Evolutionary conservation across 2,888 invertebrate genomes (phyloP).

Genomic region (Melangyna quadrimaculata): DNA sequence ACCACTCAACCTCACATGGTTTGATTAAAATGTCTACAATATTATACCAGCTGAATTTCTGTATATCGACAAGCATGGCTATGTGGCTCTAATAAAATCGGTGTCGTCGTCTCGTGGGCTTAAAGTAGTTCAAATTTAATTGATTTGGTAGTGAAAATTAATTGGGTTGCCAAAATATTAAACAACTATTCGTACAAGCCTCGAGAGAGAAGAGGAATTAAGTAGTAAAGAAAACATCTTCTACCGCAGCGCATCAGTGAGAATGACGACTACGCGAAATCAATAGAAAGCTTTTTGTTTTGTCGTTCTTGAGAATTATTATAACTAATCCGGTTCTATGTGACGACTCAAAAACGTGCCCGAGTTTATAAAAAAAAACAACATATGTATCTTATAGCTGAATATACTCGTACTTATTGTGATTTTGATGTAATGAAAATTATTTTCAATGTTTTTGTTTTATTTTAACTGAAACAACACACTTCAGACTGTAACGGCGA

Average conservation of each 20-base stretch:
- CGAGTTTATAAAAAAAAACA: constrained; percentile 1
- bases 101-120: not conserved
- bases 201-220: not conserved
- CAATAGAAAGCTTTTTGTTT: not conserved
- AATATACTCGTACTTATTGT: too few species aligned
- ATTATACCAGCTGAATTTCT: not conserved
- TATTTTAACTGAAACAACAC: not conserved
- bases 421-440: not conserved
- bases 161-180: constrained; percentile 45
- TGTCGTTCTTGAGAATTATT: constrained; percentile 18
- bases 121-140: constrained; percentile 44
- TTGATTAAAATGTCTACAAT: constrained; percentile 19
- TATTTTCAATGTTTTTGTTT: not conserved
- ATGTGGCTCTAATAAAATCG: not conserved
- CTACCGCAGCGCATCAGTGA: too few species aligned
- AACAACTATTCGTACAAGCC: not conserved
- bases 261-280: not conserved
- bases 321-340: constrained; percentile 8
- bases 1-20: constrained; percentile 20
- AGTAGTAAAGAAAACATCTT: not conserved
- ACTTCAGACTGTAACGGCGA: not conserved
- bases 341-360: constrained; percentile 10
- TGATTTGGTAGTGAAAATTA: constrained; percentile 43
- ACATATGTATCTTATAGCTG: not conserved
- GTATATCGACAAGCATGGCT: not conserved